Evolutionary conservation across 2,888 invertebrate species (phyloP).

Genomic region (Latrodectus hesperus): DNA sequence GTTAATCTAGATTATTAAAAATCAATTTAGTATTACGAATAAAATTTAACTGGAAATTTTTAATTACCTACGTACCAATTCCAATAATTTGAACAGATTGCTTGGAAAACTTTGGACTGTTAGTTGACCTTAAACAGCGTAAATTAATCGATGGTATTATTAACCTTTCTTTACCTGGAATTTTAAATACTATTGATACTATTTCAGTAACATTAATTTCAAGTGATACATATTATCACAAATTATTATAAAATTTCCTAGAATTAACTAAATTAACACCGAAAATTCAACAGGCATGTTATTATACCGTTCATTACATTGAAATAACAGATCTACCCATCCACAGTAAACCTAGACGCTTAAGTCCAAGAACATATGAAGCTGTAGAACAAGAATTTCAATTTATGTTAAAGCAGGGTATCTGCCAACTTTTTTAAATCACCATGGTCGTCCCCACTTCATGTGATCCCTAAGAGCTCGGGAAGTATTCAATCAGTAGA

Average conservation of each 20-base stretch:
- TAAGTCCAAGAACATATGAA: not conserved
- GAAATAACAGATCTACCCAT: no score
- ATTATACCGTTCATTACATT: no score
- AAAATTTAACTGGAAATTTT: not conserved
- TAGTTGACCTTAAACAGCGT: not conserved
- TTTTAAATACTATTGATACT: no score
- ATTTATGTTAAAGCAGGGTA: not conserved
- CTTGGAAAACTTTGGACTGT: not conserved
- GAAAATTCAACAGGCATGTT: no score
- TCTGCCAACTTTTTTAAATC: not conserved
- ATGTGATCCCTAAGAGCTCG: not conserved
- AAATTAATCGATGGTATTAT: not conserved
- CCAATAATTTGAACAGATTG: not conserved
- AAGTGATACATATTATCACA: no score
- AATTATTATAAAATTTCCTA: not conserved
- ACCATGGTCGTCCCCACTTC: conserved; percentile 10
- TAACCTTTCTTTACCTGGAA: no score
- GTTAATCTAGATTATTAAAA: not conserved
- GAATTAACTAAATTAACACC: no score
- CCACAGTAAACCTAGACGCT: not conserved
- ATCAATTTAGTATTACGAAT: not conserved
- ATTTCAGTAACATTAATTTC: no score
- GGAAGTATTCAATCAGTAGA: not conserved
- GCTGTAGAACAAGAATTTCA: not conserved
- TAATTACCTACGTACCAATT: not conserved